These are phyloP conservation scores for Synaphobranchus kaupii DNA, from an alignment of 2,797 vertebrate genomes.

Conservation along the genomic window DNA sequence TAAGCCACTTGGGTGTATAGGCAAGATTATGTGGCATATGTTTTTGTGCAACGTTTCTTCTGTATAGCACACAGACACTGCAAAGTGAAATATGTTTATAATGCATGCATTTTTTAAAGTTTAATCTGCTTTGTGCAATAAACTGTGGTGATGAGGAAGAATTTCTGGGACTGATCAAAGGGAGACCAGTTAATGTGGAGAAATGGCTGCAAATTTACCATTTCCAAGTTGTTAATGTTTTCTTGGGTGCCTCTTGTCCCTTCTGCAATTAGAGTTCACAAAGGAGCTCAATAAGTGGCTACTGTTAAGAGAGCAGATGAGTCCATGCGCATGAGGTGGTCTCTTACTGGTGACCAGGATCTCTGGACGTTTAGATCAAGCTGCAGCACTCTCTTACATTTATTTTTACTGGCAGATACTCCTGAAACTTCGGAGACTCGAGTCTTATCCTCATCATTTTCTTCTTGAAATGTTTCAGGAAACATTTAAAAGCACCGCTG, in stretches of 20 bases:
- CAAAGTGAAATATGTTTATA: too few relatives aligned
- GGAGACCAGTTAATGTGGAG: neutral
- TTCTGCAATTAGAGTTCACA: neutral
- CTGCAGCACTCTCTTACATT: neutral
- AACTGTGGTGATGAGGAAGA: neutral
- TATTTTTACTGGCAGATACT: neutral
- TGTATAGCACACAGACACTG: too few relatives aligned
- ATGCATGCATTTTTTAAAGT: too few relatives aligned
- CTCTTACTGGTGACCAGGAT: neutral
- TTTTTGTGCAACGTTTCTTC: too few relatives aligned
- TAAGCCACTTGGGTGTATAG: too few relatives aligned
- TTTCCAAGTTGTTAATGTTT: neutral
- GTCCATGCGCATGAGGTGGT: neutral
- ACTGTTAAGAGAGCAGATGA: neutral
- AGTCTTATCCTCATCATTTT: neutral
- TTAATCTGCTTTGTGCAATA: too few relatives aligned
- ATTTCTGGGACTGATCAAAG: neutral
- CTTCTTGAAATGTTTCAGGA: neutral
- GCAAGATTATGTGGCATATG: too few relatives aligned
- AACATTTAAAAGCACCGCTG: neutral
- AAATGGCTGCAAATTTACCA: neutral
- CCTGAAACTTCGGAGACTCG: neutral
- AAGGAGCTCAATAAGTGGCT: neutral
- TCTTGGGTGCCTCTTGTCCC: neutral
- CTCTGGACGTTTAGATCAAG: neutral